Evolutionary conservation across 2,797 vertebrate species (phyloP), one percentile per base, ranked within the genome.

Genomic region (Gobio occitaniae): DNA sequence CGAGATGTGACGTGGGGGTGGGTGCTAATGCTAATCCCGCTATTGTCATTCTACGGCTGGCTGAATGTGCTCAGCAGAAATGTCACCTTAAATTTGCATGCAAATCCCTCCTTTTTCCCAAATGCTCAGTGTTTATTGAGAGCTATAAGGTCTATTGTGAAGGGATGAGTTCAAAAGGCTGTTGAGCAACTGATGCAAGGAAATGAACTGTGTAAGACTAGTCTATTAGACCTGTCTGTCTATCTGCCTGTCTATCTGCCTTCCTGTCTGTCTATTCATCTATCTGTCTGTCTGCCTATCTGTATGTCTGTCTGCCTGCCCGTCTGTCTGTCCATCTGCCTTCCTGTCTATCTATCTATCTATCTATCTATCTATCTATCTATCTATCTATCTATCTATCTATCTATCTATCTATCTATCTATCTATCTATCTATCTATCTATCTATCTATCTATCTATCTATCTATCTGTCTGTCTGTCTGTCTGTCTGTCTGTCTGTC

Each of bases 1-100:
- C 47, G 78, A 68, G 84, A 84, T 83, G 84, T 50, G 79, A 81
- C 44, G 66, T 78, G 85, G 83, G 84, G 86, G 48, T 86, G 32
- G 47, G 65, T 54, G 80, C 77, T 78, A 70, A 84, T 63, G 50
- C 74, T 86, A 89, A 87, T 84, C 75, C 87, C 6, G 48, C 82
- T 76, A 61, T 86, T 82, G 74, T 87, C 66, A 86, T 79, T 86
- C 76, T 74, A 82, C 3, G 52, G 66, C 80, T 83, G 81, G 78
- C 75, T 86, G 75, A 77, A 82, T 86, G 82, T 72, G 82, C 87
- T 88, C 87, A 88, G 87, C 66, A 86, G 50, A 88, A 87, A 82
- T 82, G 81, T 86, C 86, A 82, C 78, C 76, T 83, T 86, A 81
- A 36, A 75, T 87, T 84, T 80, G 71, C 81, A 84, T 81, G 79